Base-by-base conservation (phyloP, 2,888 invertebrate genomes). In the Lochmaea capreae region DNA sequence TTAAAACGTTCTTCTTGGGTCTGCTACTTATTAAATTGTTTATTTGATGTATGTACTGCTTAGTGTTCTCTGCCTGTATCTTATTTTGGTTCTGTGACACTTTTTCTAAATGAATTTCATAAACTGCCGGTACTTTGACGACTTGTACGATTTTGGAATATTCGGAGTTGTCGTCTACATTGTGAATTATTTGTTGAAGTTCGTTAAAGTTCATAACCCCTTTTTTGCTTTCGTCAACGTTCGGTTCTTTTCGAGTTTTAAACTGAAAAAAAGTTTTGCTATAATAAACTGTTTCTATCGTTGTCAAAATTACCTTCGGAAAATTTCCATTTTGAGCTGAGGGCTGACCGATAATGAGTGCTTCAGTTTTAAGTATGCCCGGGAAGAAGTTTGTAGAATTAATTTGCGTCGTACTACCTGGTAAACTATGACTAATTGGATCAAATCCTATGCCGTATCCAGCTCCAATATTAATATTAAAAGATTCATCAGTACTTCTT, bases 51-150 rank as follows among this genome's bases (percentile, higher is more conserved):
- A 68, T 49, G 49, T 61, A 61, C 14, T 68, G 46, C 11, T 49
- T 68, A 5, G 49, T 16, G 18, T 42, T 16, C 1, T 67, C 12
- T 16, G 42, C 2, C 39, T n/a, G 16, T 22, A 33, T 33, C 33
- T 54, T 39, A 8, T 42, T 63, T 10, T 67, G 73, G 0, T 49
- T 68, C 39, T 54, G 52, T 16, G 62, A 26, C 1, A 46, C 43
- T 68, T 77, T 75, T 72, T 81, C 81, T 14, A 83, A 69, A 71
- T 82, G 83, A 22, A 83, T 78, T 67, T 83, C 83, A 69, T 83
- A 83, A 9, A 82, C 77, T 0, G 83, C 83, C 10, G 83, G 83
- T 10, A 82, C 82, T 77, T 81, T 81, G 2, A 83, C 75, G 12
- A 83, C 80, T 75, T 81, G 81, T 10, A 80, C 72, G 16, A 81